Conservation (phyloP, 2,888 invertebrate species). For the Tupiocoris notatus region DNA sequence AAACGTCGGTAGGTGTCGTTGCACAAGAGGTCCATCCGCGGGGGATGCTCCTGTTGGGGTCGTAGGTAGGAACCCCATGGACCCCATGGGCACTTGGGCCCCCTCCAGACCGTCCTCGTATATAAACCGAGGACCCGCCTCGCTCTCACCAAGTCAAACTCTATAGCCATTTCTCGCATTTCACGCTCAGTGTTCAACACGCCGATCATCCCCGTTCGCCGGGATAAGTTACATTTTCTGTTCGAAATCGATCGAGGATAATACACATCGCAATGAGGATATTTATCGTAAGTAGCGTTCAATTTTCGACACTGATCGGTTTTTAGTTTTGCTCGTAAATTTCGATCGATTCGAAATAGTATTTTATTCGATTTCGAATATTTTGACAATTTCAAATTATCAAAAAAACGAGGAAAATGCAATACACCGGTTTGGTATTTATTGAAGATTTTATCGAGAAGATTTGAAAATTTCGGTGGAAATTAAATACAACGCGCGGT, state of each 20-base stretch:
- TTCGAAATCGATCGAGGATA: not conserved
- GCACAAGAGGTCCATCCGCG: conserved; percentile 35
- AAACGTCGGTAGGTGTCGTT: conserved; percentile 33
- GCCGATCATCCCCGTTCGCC: not conserved
- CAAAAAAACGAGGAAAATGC: too few relatives aligned
- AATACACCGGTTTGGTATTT: too few relatives aligned
- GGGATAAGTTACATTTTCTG: not conserved
- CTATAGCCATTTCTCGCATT: not conserved
- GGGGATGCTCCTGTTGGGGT: conserved; percentile 42
- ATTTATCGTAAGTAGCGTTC: conserved; percentile 37
- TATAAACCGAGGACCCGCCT: conserved; percentile 27
- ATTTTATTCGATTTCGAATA: too few relatives aligned
- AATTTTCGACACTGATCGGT: not conserved
- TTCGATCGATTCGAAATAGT: too few relatives aligned
- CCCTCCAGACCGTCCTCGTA: conserved; percentile 29
- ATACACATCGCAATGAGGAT: conserved; percentile 32
- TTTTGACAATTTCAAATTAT: too few relatives aligned
- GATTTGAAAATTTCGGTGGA: too few relatives aligned
- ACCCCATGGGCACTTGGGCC: conserved; percentile 16
- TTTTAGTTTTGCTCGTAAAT: not conserved
- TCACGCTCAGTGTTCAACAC: not conserved
- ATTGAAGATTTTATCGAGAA: too few relatives aligned
- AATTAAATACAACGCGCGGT: too few relatives aligned
- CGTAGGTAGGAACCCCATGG: conserved; percentile 3
- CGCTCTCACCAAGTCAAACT: conserved; percentile 30